Conservation (phyloP, 2,888 invertebrate species). For the Rhagium mordax region DNA sequence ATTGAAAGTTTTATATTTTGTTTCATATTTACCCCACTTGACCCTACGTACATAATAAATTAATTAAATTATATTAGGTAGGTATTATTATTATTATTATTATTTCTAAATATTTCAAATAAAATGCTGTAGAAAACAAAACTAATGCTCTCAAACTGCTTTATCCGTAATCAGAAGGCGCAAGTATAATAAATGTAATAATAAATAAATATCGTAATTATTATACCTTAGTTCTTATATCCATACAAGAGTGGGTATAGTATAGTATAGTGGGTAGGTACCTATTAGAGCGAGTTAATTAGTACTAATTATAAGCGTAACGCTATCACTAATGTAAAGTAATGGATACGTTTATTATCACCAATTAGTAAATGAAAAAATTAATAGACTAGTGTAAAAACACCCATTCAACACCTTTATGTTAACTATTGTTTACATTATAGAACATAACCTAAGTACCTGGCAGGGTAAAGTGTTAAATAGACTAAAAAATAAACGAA, state of each 20-base stretch:
- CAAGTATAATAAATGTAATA: neutral
- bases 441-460: conserved; percentile 48
- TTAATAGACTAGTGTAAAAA: conserved; percentile 43
- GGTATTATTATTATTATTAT: too few species aligned
- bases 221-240: neutral
- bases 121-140: too few species aligned
- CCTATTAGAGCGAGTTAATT: neutral
- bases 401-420: conserved; percentile 41
- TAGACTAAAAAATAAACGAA: conserved; percentile 56
- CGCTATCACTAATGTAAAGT: conserved; percentile 34
- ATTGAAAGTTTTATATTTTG: too few species aligned
- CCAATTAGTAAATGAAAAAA: conserved; percentile 39
- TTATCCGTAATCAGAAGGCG: too few species aligned
- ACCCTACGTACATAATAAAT: too few species aligned
- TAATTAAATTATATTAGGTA: too few species aligned
- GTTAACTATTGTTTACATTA: conserved; percentile 39
- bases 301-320: conserved; percentile 35
- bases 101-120: too few species aligned
- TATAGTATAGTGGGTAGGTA: too few species aligned
- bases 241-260: too few species aligned
- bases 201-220: neutral
- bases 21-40: too few species aligned
- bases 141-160: too few species aligned
- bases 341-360: conserved; percentile 49
- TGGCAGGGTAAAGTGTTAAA: conserved; percentile 49